Evolutionary conservation across 2,113 vertebrate genomes (phyloP).

Genomic region (Motacilla alba): DNA sequence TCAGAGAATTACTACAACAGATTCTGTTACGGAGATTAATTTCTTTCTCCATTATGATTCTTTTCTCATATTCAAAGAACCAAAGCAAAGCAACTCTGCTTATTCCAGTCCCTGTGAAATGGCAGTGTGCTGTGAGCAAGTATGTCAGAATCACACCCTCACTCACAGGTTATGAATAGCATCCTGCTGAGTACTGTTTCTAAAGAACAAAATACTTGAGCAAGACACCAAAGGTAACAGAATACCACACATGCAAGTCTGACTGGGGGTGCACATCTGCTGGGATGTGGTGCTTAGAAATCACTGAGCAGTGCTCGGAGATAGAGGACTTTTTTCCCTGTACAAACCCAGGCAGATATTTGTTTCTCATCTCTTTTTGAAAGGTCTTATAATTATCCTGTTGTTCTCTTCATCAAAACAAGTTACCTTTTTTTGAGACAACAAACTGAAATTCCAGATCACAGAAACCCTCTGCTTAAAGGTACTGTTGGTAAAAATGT

Average conservation of each 20-base stretch:
- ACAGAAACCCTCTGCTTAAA: neutral
- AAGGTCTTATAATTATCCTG: neutral
- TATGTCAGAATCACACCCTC: neutral
- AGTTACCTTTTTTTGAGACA: neutral
- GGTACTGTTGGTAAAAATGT: neutral
- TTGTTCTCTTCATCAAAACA: neutral
- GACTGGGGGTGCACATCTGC: neutral
- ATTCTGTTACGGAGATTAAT: neutral
- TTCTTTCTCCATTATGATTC: neutral
- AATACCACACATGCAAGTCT: neutral
- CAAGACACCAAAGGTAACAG: neutral
- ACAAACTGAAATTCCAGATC: neutral
- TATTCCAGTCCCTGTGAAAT: neutral
- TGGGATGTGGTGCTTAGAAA: neutral
- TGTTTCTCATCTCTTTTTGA: neutral
- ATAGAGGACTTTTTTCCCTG: neutral
- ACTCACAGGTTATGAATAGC: neutral
- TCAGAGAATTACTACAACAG: neutral
- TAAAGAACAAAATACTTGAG: neutral
- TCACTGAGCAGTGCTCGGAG: neutral
- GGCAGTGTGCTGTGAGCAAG: neutral
- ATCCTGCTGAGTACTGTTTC: neutral
- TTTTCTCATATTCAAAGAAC: neutral
- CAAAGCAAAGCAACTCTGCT: neutral
- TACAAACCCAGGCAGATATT: neutral